These are phyloP conservation scores for Rhynchophorus ferrugineus DNA, from an alignment of 1,140 invertebrate genomes.

Conservation along the genomic window DNA sequence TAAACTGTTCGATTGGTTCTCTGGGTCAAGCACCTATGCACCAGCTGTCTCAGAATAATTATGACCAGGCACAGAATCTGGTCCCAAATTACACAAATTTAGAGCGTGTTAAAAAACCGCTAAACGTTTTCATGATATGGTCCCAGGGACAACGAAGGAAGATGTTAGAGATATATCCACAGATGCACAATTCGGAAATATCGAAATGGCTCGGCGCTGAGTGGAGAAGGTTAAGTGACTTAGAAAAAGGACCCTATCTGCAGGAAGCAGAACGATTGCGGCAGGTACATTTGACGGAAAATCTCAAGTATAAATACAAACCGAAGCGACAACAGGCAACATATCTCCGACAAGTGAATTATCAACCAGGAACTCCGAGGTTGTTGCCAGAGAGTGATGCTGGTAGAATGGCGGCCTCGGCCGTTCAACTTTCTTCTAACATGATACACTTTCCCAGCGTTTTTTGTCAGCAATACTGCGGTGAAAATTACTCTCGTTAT, in stretches of 20 bases:
- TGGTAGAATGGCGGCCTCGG: slow-evolving; percentile 43
- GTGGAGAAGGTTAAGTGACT: slow-evolving; percentile 96
- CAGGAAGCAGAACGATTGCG: slow-evolving; percentile 97
- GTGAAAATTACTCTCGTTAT: slow-evolving; percentile 50
- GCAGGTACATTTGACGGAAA: slow-evolving; percentile 99
- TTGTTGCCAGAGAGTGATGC: slow-evolving; percentile 37
- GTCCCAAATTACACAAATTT: slow-evolving; percentile 52
- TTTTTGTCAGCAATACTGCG: slow-evolving; percentile 63
- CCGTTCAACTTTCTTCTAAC: slow-evolving; percentile 51
- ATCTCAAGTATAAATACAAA: slow-evolving; percentile 98
- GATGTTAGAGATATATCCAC: slow-evolving; percentile 99
- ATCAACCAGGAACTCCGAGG: slow-evolving; percentile 54
- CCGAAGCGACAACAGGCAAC: slow-evolving; percentile 91
- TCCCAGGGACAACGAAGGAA: slow-evolving; percentile 93
- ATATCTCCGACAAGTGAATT: slow-evolving; percentile 92
- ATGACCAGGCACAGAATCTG: slow-evolving; percentile 47
- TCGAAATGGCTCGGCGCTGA: slow-evolving; percentile 94
- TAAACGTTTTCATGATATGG: slow-evolving; percentile 99
- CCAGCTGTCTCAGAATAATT: slow-evolving; percentile 51
- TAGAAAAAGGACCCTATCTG: slow-evolving; percentile 96
- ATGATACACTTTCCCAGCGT: slow-evolving; percentile 68
- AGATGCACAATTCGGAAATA: slow-evolving; percentile 99
- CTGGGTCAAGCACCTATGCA: slow-evolving; percentile 55
- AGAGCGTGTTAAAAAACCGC: slow-evolving; percentile 94
- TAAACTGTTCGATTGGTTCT: slow-evolving; percentile 61